Conservation (phyloP, 2,888 invertebrate species). For the Nomada hirtipes region DNA sequence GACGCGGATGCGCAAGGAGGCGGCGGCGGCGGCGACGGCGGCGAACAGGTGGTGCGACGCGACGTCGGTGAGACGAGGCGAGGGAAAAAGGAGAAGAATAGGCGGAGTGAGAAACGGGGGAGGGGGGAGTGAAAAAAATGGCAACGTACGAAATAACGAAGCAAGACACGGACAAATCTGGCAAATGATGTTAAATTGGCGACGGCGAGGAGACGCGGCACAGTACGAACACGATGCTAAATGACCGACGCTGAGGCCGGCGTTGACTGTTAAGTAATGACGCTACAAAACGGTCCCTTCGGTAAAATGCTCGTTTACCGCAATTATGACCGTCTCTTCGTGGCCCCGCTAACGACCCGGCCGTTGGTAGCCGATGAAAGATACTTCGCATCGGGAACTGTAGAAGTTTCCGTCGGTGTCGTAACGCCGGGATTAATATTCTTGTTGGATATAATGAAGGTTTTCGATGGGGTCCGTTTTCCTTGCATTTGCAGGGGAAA, state of each 20-base stretch:
- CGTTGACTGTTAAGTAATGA: conserved; percentile 64
- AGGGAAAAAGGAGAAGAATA: not conserved
- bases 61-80: not conserved
- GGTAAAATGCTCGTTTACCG: conserved; percentile 61
- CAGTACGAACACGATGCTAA: conserved; percentile 48
- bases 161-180: conserved; percentile 59
- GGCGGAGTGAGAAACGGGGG: not conserved
- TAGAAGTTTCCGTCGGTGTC: conserved; percentile 5
- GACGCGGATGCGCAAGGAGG: conserved; percentile 30
- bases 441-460: not conserved
- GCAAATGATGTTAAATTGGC: conserved; percentile 65
- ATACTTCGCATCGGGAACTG: conserved; percentile 23
- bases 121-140: not conserved
- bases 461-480: not conserved
- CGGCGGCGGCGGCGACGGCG: not conserved
- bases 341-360: conserved; percentile 46
- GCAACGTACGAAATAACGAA: conserved; percentile 54
- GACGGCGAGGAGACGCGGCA: conserved; percentile 23
- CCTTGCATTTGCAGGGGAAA: not conserved
- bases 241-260: conserved; percentile 33
- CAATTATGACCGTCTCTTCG: conserved; percentile 59
- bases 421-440: not conserved
- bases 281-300: conserved; percentile 57
- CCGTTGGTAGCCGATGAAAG: conserved; percentile 55
- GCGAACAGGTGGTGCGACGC: conserved; percentile 5